phyloP scores from a whole-genome alignment of 2,888 invertebrate genomes.

The Ophion obscuratus region DNA sequence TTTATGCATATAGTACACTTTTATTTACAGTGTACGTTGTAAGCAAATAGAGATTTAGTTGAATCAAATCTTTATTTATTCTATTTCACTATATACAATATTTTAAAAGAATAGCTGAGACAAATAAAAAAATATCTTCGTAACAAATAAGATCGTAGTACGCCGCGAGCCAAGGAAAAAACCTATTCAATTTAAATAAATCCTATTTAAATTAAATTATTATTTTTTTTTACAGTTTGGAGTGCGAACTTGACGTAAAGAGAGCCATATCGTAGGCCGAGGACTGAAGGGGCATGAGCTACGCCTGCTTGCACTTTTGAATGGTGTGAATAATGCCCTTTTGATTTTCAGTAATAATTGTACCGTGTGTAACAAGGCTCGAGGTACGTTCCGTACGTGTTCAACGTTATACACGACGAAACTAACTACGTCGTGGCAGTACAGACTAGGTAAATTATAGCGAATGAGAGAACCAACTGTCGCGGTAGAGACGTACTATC shows the following conservation, averaged over 20 bases:
- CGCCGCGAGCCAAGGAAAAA: no score
- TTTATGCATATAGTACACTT: no score
- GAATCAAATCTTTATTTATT: no score
- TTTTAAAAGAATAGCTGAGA: no score
- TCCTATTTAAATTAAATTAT: no score
- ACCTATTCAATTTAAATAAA: no score
- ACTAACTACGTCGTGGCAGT: conserved; percentile 11
- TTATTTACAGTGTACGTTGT: no score
- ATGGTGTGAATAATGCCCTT: not conserved
- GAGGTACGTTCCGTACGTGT: not conserved
- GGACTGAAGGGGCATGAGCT: not conserved
- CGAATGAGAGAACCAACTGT: conserved; percentile 61
- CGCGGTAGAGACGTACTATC: conserved; percentile 61
- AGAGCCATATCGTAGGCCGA: not conserved
- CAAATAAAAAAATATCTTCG: no score
- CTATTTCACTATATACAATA: no score
- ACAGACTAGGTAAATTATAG: conserved; percentile 71
- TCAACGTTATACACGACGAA: not conserved
- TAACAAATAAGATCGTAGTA: no score
- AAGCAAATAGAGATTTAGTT: no score
- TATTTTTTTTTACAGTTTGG: no score
- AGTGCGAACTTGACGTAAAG: not conserved
- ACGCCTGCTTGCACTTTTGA: not conserved
- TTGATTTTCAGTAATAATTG: not conserved
- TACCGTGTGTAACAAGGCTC: not conserved